Evolutionary conservation across 2,797 vertebrate species (phyloP), one percentile per base, ranked within the genome.

Genomic region (Austrolebias charrua): DNA sequence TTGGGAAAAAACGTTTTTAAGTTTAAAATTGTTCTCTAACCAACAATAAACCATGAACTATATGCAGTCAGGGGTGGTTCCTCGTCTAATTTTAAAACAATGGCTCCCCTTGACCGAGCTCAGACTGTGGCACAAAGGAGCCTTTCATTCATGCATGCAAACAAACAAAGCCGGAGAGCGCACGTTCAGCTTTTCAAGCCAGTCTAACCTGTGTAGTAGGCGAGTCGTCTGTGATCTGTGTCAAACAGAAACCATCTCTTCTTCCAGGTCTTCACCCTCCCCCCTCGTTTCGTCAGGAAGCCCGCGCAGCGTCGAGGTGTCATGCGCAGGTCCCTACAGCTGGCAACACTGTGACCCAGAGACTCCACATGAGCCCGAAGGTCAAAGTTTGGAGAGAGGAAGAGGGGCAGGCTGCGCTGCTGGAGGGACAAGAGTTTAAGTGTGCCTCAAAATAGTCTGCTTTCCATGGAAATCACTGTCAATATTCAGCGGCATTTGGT

Each of bases 241-340:
- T 97, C 95, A 47, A 96, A 96, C 67, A 94, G 90, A 82, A 97
- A 97, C 95, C 95, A 96, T 1, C 95, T 92, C 75, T 95, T 95
- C 87, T 88, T 93, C 95, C 95, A 97, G 9, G 95, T 97, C 81
- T 97, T 97, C 29, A 97, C 95, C 47, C 94, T 90, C 7, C 95
- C 95, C 0, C 95, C 95, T 76, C 94, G 93, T 81, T 97, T 97
- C 35, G 95, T 95, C 58, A 97, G 89, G 67, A 94, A 94, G 3
- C 95, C 95, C 0, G 90, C 92, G 19, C 95, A 97, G 69, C 90
- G 91, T 4, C 91, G 89, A 1, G 91, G 50, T 0, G 90, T 92
- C 56, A 96, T 79, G 8, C 88, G 85, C 49, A 96, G 82, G 0
- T 95, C 93, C 0, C 79, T 68, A 73, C 95, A 96, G 56, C 78